Base-by-base conservation (phyloP, 2,888 invertebrate genomes). In the Kryphioiulus occultus region DNA sequence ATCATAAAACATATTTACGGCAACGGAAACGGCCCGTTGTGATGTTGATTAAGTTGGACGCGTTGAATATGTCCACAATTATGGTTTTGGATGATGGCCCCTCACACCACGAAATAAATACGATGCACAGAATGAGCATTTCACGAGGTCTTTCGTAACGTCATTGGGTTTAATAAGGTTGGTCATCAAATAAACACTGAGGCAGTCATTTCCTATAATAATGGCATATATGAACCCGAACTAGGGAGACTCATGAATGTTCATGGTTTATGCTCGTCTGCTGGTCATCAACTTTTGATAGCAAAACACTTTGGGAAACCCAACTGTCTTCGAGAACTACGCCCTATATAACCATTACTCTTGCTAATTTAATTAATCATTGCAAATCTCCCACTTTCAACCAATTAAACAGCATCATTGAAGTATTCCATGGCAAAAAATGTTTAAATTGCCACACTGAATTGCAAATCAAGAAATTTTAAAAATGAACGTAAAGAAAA, bases 1-100 rank as follows among this genome's bases (percentile, higher is more conserved):
- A 68, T 10, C 68, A 68, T 68, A 68, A 68, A 68, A 68, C 26
- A 22, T 68, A 68, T 68, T 68, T 68, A 68, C 26, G 68, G 26
- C 68, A n/a, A 68, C 68, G n/a, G 68, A 68, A 68, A 68, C 68
- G n/a, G 68, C 68, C n/a, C 68, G 68, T 68, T 68, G 68, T 26
- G 68, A 68, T 68, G 68, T 68, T 68, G 68, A 68, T 68, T 68
- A 68, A 68, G 68, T 68, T 68, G 68, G 68, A 22, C 10, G 68
- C 68, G 68, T 26, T 68, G 68, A 68, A 68, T 68, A 68, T 68
- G 26, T 26, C 68, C 26, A 68, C 68, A 68, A 68, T 68, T 68
- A 68, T 68, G 68, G 68, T 68, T 22, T 59, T 10, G n/a, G n/a
- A 59, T 22, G n/a, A 59, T 59, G 22, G 59, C 10, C 10, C 26